Percentiles rank a stretch among this genome's conserved stretches.
Evolutionary conservation across 2,797 vertebrate genomes (phyloP).

Genomic region (Taeniopygia guttata): DNA sequence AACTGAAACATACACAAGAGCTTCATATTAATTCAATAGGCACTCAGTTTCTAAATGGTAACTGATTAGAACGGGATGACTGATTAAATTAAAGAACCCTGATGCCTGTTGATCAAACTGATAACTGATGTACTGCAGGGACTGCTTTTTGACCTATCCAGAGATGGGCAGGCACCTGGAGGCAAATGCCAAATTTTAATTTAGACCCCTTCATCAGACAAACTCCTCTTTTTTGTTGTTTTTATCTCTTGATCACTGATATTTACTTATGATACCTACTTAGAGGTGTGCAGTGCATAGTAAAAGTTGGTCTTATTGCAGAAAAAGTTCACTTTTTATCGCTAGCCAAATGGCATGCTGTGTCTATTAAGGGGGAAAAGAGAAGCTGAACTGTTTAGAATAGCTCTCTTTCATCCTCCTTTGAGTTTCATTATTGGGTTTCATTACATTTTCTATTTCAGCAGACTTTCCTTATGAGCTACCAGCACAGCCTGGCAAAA

Average conservation of each 20-base stretch:
- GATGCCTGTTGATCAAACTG: not conserved
- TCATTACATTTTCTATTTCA: not conserved
- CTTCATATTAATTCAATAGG: not conserved
- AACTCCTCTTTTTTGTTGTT: not conserved
- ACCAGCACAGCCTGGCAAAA: not conserved
- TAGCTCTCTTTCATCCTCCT: not conserved
- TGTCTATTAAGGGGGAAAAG: not conserved
- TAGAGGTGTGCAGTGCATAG: not conserved
- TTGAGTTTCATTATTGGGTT: not conserved
- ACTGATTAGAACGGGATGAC: not conserved
- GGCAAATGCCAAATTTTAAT: not conserved
- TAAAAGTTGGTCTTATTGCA: not conserved
- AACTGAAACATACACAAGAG: not conserved
- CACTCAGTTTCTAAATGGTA: not conserved
- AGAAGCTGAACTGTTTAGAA: not conserved
- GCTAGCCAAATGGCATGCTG: not conserved
- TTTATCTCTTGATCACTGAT: not conserved
- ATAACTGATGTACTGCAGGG: not conserved
- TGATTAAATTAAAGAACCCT: not conserved
- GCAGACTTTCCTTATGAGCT: not conserved
- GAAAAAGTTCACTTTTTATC: not conserved
- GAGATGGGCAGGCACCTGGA: not conserved
- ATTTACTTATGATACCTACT: not conserved
- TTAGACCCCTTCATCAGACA: not conserved
- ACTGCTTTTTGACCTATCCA: not conserved